Base-by-base conservation (phyloP, 2,113 vertebrate genomes). In the Buteo buteo region DNA sequence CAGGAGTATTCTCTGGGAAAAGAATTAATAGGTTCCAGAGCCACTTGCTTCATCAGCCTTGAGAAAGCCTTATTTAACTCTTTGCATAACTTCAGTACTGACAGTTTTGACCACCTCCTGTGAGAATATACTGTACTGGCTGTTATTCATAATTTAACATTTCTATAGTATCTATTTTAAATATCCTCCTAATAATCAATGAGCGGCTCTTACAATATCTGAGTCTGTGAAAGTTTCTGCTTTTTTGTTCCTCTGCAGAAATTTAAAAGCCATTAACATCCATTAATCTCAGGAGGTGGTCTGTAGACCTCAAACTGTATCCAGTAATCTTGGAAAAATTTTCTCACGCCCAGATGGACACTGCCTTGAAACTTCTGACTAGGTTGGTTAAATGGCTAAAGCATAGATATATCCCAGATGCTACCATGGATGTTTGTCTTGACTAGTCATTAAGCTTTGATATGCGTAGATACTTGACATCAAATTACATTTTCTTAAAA, bases 401-500 rank as follows among this genome's bases (percentile, higher is more conserved):
- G 47, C 61, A 52, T 2, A 80, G 78, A 77, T 88, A 65, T 24
- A 69, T 62, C 65, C 86, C 91, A 91, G 73, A 93, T 89, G 72
- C 67, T 79, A 66, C n/a, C 34, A 38, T 22, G 40, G 88, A 92
- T 97, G 80, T 94, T 97, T 96, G 85, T 52, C 94, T 93, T 97
- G 94, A 97, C 81, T 66, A 66, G 93, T 94, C 85, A 96, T 97
- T 97, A 97, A 96, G 71, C 88, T 82, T 54, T 38, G 86, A 91
- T 97, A 95, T 45, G 77, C 95, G 95, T 38, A 94, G 80, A 90
- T 45, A 58, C n/a, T 72, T 82, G 79, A 86, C 82, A 84, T 86
- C 93, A 84, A 92, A 96, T 86, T 82, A 61, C 74, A 94, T 94
- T 97, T 96, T 96, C 96, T 97, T 97, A 95, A 96, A 96, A 94